These are phyloP conservation scores for Bergia sp. DNA, from an alignment of 92 coral and sea anemone species.

Conservation along the genomic window DNA sequence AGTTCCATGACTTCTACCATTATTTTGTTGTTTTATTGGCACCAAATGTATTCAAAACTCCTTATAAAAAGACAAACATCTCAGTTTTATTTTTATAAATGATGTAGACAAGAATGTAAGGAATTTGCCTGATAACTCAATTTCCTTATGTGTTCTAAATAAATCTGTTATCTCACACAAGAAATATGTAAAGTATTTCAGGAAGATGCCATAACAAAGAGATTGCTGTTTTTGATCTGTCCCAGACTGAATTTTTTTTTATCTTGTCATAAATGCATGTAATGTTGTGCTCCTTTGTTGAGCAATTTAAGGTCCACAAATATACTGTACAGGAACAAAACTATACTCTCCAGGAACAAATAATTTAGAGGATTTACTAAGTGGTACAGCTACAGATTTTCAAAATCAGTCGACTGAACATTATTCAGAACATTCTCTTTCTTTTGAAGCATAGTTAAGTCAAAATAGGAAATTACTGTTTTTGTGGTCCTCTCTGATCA, in stretches of 20 bases:
- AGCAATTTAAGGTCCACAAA: background rate
- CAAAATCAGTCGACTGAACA: too few species aligned
- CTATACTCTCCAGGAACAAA: background rate
- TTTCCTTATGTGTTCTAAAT: background rate
- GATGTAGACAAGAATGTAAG: background rate
- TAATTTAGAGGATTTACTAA: background rate
- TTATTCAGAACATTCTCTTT: background rate
- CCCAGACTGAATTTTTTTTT: background rate
- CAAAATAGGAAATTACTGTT: background rate
- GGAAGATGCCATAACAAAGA: background rate
- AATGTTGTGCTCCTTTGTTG: background rate
- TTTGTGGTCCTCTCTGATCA: too few species aligned
- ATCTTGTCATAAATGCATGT: background rate
- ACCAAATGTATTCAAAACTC: too few species aligned
- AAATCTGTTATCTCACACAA: background rate
- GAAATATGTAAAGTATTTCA: conserved; percentile 7
- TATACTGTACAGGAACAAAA: background rate
- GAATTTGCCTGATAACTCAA: conserved; percentile 10
- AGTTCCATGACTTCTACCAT: too few species aligned
- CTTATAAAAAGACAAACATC: background rate
- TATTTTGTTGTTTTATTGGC: too few species aligned
- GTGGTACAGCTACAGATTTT: background rate
- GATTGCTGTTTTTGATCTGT: background rate
- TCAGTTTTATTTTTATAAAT: background rate
- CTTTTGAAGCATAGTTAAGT: background rate